Conservation (phyloP, 2,113 vertebrate genomes). For the Ailurus styani region DNA sequence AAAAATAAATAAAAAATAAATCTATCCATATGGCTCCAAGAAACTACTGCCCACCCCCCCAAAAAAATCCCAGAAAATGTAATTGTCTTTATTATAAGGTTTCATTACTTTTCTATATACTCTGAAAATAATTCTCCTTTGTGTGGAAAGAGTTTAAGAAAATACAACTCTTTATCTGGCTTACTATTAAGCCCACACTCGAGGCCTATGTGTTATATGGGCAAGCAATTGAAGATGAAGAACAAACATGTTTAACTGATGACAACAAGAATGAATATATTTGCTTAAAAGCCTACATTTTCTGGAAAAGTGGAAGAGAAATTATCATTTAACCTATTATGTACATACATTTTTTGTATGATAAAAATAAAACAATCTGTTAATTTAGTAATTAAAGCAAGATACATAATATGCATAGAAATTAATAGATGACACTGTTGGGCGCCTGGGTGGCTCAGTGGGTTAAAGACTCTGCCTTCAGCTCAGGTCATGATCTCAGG, state of each 20-base stretch:
- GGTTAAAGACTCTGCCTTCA: too few species aligned
- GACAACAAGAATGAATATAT: not conserved
- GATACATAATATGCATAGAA: not conserved
- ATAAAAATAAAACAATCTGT: not conserved
- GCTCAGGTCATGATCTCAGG: too few species aligned
- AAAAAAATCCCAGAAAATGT: not conserved
- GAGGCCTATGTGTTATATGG: not conserved
- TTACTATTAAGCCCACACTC: not conserved
- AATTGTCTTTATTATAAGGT: not conserved
- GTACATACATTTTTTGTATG: not conserved
- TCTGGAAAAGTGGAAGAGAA: not conserved
- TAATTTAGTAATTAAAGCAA: not conserved
- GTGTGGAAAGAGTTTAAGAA: not conserved
- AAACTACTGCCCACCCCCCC: not conserved
- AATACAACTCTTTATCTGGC: not conserved
- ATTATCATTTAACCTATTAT: not conserved
- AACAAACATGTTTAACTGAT: not conserved
- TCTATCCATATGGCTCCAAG: not conserved
- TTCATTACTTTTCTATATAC: not conserved
- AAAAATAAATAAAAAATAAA: conserved; percentile 2
- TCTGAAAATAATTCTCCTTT: not conserved
- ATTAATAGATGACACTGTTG: not conserved
- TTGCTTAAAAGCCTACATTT: not conserved
- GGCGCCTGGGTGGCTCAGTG: too few species aligned
- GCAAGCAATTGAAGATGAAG: not conserved